Conservation (phyloP, 2,888 invertebrate species). For the Microctonus hyperodae region DNA sequence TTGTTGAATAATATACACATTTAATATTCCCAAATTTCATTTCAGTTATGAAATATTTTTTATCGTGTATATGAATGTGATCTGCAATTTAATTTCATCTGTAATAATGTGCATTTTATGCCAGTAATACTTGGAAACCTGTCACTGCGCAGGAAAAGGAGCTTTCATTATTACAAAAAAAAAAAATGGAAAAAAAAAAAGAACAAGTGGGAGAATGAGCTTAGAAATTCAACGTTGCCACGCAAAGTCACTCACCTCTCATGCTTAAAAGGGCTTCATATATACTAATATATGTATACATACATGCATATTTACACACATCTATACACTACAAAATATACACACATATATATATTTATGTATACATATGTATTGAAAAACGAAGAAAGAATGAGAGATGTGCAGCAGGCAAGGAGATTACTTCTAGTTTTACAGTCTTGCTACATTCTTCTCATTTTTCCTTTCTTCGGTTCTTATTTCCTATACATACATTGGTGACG, state of each 20-base stretch:
- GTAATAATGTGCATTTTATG: not conserved
- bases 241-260: slow-evolving; percentile 20
- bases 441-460: slow-evolving; percentile 6
- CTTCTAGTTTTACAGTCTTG: not conserved
- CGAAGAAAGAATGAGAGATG: not conserved
- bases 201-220: not conserved
- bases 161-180: slow-evolving; percentile 10
- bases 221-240: slow-evolving; percentile 16
- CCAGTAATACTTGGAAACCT: slow-evolving; percentile 14
- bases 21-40: too few relatives aligned
- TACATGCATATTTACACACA: too few relatives aligned
- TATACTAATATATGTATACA: too few relatives aligned
- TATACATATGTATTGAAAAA: not conserved
- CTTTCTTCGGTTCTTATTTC: not conserved
- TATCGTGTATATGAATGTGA: not conserved
- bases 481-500: not conserved
- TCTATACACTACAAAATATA: too few relatives aligned
- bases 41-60: too few relatives aligned
- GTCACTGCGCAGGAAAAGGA: slow-evolving; percentile 7
- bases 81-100: not conserved
- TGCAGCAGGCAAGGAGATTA: slow-evolving; percentile 8
- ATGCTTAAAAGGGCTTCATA: slow-evolving; percentile 15
- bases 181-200: not conserved
- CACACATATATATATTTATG: not conserved
- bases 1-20: not conserved